Evolutionary conservation across 2,888 invertebrate genomes (phyloP), one percentile per base, ranked within the genome.

Genomic region (Zygaena filipendulae): DNA sequence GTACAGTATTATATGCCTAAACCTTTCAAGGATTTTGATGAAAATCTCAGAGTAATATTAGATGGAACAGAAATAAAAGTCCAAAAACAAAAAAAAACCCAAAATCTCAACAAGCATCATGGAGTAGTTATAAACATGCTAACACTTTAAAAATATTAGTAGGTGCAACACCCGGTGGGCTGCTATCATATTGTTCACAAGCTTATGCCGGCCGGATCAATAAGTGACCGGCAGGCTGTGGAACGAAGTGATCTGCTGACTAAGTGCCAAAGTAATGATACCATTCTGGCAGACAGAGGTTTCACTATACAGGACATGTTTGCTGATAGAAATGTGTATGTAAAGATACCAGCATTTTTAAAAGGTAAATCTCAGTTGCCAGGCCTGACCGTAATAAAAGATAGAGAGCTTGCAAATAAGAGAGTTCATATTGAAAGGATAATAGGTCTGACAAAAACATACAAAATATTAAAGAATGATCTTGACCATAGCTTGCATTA

Each of bases 271-370:
- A 10, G 11, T 22, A 34, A 32, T 16, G 44, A 43, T 19, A 10
- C 23, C 2, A 39, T 45, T 14, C 32, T 46, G 36, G 44, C 40
- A 9, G 42, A 45, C 19, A 12, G 42, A 11, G 44, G 43, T 2
- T 45, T 45, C 16, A 42, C 38, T 29, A 36, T 47, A 2, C 45
- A 43, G 11, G 47, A 45, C 11, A 14, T 43, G 13, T 44, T 45
- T 34, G 38, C 29, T 10, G 11, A 26, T 11, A 45, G 38, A 22
- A 28, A 33, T 28, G 19, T 45, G n/a, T n/a, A n/a, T n/a, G n/a
- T n/a, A n/a, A n/a, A n/a, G 13, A 13, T 31, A 13, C n/a, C n/a
- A n/a, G n/a, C n/a, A n/a, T n/a, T n/a, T n/a, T n/a, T n/a, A n/a
- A n/a, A n/a, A n/a, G n/a, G n/a, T n/a, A n/a, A n/a, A n/a, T n/a